These are phyloP conservation scores for Drosophila prosaltans DNA, from an alignment of 1,140 invertebrate species.

Conservation along the genomic window DNA sequence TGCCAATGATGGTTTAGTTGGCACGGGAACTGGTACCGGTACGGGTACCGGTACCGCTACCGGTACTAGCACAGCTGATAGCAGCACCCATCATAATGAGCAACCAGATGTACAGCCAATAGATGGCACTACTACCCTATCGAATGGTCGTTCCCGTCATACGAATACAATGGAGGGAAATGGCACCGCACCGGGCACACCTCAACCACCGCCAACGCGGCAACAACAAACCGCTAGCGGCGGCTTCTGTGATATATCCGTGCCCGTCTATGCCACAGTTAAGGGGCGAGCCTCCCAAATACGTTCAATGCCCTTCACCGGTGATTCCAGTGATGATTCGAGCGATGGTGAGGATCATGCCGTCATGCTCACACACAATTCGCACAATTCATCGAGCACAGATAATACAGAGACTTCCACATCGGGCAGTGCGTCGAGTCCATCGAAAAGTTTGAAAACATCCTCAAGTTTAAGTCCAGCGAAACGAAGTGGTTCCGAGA, in stretches of 20 bases:
- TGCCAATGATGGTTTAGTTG: constrained; percentile 90
- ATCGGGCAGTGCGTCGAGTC: constrained; percentile 88
- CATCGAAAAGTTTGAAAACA: constrained; percentile 93
- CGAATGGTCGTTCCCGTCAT: constrained; percentile 43
- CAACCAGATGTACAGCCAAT: constrained; percentile 60
- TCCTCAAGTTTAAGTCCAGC: constrained; percentile 92
- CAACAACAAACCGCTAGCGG: constrained; percentile 84
- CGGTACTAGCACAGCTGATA: constrained; percentile 39
- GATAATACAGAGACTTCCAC: constrained; percentile 84
- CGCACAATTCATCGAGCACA: constrained; percentile 83
- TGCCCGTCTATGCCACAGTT: constrained; percentile 97
- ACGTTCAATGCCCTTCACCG: constrained; percentile 96
- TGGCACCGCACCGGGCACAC: constrained; percentile 63
- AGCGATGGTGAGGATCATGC: constrained; percentile 92
- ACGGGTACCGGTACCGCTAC: constrained; percentile 19
- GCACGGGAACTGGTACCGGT: constrained; percentile 27
- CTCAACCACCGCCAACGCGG: constrained; percentile 82
- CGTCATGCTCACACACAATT: constrained; percentile 83
- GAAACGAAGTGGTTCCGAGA: constrained; percentile 92
- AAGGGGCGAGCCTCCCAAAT: constrained; percentile 98
- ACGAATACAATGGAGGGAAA: constrained; percentile 47
- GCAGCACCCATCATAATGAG: constrained; percentile 27
- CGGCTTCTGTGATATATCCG: constrained; percentile 93
- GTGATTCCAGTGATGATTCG: constrained; percentile 97
- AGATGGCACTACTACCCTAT: constrained; percentile 40